Evolutionary conservation across 2,888 invertebrate genomes (phyloP).

Genomic region (Acleris sparsana): DNA sequence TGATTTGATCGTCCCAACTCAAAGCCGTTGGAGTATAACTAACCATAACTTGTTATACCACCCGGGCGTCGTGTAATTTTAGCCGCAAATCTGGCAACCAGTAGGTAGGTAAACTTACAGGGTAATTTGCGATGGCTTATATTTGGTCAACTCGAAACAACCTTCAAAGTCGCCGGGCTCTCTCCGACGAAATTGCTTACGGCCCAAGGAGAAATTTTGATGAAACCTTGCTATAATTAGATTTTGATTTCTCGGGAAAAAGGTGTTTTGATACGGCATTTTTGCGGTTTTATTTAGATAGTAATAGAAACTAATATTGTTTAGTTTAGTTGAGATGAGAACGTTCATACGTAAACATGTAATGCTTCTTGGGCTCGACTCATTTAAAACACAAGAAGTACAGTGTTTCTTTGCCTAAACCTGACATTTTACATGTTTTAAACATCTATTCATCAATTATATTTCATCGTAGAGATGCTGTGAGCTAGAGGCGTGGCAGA

Average conservation of each 20-base stretch:
- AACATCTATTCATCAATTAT: too few species aligned
- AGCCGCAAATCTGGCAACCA: conserved; percentile 26
- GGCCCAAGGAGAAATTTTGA: conserved; percentile 30
- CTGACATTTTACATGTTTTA: too few species aligned
- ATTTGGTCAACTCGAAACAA: conserved; percentile 32
- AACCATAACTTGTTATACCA: conserved; percentile 25
- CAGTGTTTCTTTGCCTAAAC: too few species aligned
- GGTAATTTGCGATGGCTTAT: conserved; percentile 33
- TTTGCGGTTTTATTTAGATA: conserved; percentile 1
- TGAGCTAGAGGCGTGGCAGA: too few species aligned
- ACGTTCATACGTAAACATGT: too few species aligned
- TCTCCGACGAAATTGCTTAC: conserved; percentile 28
- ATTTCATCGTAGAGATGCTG: too few species aligned
- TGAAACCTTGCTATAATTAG: conserved; percentile 22
- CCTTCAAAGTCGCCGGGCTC: conserved; percentile 25
- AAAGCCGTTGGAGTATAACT: too few species aligned
- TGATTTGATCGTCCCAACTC: too few species aligned
- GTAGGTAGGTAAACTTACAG: conserved; percentile 31
- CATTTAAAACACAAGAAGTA: too few species aligned
- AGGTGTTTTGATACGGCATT: conserved; percentile 3
- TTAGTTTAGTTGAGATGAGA: too few species aligned
- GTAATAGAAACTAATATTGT: background rate
- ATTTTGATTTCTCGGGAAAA: conserved; percentile 13
- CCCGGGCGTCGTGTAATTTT: conserved; percentile 27
- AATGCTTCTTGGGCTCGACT: too few species aligned